Percentiles rank a stretch among this genome's conserved stretches.
These are phyloP conservation scores for Adelosebastes latens DNA, from an alignment of 2,797 vertebrate genomes.

Conservation along the genomic window DNA sequence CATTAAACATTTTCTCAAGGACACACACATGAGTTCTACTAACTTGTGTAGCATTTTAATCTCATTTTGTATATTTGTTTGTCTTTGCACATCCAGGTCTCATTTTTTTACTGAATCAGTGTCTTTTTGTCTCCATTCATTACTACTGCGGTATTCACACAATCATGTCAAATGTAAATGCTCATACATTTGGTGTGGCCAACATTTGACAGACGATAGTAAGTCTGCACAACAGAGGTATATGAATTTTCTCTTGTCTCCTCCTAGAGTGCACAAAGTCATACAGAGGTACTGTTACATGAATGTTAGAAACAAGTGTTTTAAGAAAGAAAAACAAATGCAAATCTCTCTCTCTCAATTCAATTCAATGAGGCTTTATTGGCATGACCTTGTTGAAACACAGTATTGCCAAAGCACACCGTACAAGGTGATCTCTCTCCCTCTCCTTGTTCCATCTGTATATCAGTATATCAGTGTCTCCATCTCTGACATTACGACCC, in stretches of 20 bases:
- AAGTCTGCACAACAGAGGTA: background rate
- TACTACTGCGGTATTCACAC: background rate
- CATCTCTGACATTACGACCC: slow-evolving; percentile 43
- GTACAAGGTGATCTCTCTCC: no score
- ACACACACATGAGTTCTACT: no score
- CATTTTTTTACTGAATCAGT: no score
- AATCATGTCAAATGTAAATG: background rate
- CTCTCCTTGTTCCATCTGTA: background rate
- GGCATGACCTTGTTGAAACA: no score
- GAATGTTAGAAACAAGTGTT: background rate
- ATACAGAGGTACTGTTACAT: no score
- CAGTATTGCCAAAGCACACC: no score
- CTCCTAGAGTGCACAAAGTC: background rate
- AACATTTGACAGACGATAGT: background rate
- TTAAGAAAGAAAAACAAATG: background rate
- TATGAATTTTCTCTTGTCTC: background rate
- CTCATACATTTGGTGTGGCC: background rate
- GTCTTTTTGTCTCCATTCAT: background rate
- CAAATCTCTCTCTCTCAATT: background rate
- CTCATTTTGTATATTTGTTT: background rate
- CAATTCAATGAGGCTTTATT: no score
- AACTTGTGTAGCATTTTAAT: no score
- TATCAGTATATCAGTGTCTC: slow-evolving; percentile 49
- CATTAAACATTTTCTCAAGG: fast-evolving
- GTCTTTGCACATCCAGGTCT: no score